Evolutionary conservation across 2,797 vertebrate species (phyloP).

Genomic region (Smutsia gigantea): DNA sequence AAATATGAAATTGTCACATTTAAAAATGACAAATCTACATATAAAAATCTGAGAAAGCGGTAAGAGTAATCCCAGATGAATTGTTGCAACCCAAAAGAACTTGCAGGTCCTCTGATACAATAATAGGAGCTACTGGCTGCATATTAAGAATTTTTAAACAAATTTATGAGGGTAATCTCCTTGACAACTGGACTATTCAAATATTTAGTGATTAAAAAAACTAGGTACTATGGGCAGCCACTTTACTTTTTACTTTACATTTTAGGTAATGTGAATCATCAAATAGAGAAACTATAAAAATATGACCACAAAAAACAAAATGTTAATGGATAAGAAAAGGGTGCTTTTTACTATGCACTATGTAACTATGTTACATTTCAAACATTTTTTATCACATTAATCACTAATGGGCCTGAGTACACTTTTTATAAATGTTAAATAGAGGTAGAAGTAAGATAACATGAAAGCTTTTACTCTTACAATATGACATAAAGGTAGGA

Average conservation of each 20-base stretch:
- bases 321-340: not conserved
- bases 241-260: slow-evolving; percentile 15
- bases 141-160: slow-evolving; percentile 16
- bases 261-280: not conserved
- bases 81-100: not conserved
- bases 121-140: not conserved
- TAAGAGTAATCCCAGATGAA: not conserved
- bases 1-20: not conserved
- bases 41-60: not conserved
- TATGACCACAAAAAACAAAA: not conserved
- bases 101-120: not conserved
- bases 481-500: not conserved
- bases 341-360: not conserved
- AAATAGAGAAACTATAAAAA: not conserved
- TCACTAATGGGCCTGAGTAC: not conserved
- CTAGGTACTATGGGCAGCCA: not conserved
- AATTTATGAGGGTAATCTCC: not conserved
- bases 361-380: not conserved
- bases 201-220: not conserved
- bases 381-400: slow-evolving; percentile 4
- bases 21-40: slow-evolving; percentile 29
- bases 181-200: not conserved
- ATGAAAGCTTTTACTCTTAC: not conserved
- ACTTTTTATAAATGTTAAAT: not conserved
- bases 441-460: not conserved